Evolutionary conservation across 2,113 vertebrate genomes (phyloP).

Genomic region (Sclerurus mexicanus): DNA sequence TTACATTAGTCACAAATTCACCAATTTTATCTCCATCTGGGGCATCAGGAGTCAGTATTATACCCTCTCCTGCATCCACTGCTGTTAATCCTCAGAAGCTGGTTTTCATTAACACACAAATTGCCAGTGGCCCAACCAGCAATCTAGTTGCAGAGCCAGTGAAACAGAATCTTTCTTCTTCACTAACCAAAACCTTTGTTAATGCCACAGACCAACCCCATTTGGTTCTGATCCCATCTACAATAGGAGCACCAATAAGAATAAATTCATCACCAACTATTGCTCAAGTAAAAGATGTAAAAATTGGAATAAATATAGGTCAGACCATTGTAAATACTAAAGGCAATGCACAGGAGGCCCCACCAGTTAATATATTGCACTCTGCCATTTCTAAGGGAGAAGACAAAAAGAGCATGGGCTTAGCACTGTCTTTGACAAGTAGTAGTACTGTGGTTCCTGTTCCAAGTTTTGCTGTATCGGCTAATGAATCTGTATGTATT

Average conservation of each 20-base stretch:
- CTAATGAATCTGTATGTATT: slow-evolving; percentile 56
- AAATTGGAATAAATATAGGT: slow-evolving; percentile 81
- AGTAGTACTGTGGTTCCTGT: slow-evolving; percentile 45
- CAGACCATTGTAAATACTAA: slow-evolving; percentile 76
- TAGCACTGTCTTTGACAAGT: slow-evolving; percentile 33
- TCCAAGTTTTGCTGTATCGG: slow-evolving; percentile 44
- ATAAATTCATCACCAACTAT: slow-evolving; percentile 74
- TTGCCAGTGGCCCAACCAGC: slow-evolving; percentile 59
- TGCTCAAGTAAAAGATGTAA: slow-evolving; percentile 82
- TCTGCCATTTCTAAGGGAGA: slow-evolving; percentile 71
- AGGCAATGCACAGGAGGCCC: slow-evolving; percentile 68
- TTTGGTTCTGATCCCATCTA: slow-evolving; percentile 77
- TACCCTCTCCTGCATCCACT: slow-evolving; percentile 61
- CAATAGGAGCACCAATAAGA: slow-evolving; percentile 71
- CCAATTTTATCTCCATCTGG: slow-evolving; percentile 71
- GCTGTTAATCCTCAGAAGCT: slow-evolving; percentile 76
- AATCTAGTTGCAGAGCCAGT: slow-evolving; percentile 64
- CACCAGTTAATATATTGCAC: slow-evolving; percentile 74
- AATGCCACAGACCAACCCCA: slow-evolving; percentile 74
- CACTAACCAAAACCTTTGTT: slow-evolving; percentile 66
- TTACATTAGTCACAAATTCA: slow-evolving; percentile 82
- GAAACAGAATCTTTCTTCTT: slow-evolving; percentile 64
- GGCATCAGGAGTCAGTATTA: slow-evolving; percentile 65
- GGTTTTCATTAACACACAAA: slow-evolving; percentile 82
- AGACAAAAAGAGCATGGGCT: slow-evolving; percentile 48